These are phyloP conservation scores for Alexandromys fortis DNA, from an alignment of 2,113 vertebrate genomes.

Conservation along the genomic window DNA sequence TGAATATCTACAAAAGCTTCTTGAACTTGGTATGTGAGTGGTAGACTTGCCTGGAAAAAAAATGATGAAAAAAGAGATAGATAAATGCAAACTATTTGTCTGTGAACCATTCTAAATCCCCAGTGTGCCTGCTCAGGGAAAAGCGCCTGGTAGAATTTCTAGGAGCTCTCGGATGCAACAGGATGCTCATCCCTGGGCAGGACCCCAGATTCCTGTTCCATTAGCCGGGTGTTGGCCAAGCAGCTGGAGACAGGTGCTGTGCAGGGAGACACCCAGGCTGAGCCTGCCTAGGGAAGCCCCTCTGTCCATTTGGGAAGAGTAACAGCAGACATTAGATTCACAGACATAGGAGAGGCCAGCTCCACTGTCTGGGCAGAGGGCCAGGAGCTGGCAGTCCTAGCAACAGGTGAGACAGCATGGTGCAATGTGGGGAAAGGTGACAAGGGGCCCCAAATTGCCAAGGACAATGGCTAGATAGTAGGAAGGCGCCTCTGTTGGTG, in stretches of 20 bases:
- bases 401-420: not conserved
- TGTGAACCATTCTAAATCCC: not conserved
- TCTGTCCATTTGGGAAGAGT: not conserved
- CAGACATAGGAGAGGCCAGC: not conserved
- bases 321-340: accelerated
- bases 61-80: not conserved
- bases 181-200: not conserved
- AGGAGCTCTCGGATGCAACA: not conserved
- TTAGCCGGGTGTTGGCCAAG: not conserved
- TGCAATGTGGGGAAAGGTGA: not conserved
- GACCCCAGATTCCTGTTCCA: accelerated
- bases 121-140: accelerated
- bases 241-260: not conserved
- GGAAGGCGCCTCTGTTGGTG: not conserved
- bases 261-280: not conserved
- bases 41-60: not conserved
- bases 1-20: not conserved
- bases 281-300: not conserved
- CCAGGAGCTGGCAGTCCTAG: not conserved
- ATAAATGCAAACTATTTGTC: not conserved
- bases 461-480: not conserved
- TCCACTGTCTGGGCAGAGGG: slow-evolving; percentile 14
- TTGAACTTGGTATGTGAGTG: not conserved
- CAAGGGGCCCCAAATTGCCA: not conserved
- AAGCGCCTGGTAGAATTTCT: not conserved